Percentiles rank a stretch among this genome's conserved stretches.
These are phyloP conservation scores for Nemotelus nigrinus DNA, from an alignment of 2,888 invertebrate species.

Conservation along the genomic window DNA sequence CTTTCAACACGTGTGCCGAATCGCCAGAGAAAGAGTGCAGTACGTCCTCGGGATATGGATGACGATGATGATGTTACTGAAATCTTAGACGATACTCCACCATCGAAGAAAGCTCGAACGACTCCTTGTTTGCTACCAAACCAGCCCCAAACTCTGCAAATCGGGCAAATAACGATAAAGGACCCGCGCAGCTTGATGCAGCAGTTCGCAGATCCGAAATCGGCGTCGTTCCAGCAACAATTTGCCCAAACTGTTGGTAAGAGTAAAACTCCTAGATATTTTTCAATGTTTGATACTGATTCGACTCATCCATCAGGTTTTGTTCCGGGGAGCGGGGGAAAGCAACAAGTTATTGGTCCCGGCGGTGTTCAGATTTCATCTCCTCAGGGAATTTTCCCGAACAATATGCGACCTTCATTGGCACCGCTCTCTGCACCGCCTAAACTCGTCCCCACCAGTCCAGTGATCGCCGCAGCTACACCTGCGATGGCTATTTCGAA, in stretches of 20 bases:
- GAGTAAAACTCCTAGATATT: slow-evolving; percentile 54
- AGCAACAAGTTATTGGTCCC: too few species aligned
- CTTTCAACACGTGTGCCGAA: slow-evolving; percentile 52
- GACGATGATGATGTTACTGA: slow-evolving; percentile 66
- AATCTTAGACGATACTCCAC: slow-evolving; percentile 68
- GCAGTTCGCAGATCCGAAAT: not conserved
- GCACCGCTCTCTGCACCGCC: slow-evolving; percentile 64
- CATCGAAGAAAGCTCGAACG: slow-evolving; percentile 59
- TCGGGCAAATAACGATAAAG: slow-evolving; percentile 60
- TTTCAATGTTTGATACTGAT: not conserved
- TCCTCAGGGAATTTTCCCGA: slow-evolving; percentile 73
- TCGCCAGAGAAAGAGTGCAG: slow-evolving; percentile 64
- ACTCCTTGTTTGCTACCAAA: slow-evolving; percentile 4
- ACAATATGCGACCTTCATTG: slow-evolving; percentile 70
- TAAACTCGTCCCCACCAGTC: slow-evolving; percentile 59
- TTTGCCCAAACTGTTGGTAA: slow-evolving; percentile 45
- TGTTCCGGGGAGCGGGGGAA: too few species aligned
- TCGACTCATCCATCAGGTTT: not conserved
- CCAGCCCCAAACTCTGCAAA: slow-evolving; percentile 52
- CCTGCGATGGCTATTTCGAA: slow-evolving; percentile 64
- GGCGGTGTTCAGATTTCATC: slow-evolving; percentile 58
- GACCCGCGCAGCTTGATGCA: slow-evolving; percentile 60
- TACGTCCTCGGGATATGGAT: slow-evolving; percentile 59
- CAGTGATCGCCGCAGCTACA: slow-evolving; percentile 57
- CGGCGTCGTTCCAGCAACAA: slow-evolving; percentile 41